Base-by-base conservation (phyloP, 92 coral and sea anemone genomes). In the Actinostola sp. region DNA sequence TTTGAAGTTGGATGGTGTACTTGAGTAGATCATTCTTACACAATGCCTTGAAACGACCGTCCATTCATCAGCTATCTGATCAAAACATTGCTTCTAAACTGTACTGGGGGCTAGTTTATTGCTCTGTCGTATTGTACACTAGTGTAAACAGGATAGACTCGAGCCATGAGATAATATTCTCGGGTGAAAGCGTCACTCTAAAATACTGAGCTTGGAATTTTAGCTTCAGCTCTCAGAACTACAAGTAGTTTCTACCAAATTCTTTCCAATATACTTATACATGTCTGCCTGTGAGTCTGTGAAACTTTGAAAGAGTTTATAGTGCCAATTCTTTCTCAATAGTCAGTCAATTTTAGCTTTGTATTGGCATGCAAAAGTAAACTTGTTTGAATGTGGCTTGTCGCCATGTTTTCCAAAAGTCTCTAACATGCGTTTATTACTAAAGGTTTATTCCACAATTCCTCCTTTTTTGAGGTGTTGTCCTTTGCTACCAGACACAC, bases 61-160 rank as follows among this genome's bases (percentile, higher is more conserved):
- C 72, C 84, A 63, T 77, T 78, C 89, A 63, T 65, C 71, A 27
- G 38, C 68, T 64, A 44, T 75, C 17, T 33, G 54, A 52, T 38
- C 62, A 50, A 8, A 16, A 27, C 16, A 48, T 16, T 68, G 46
- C 62, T 68, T 51, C 39, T 68, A 20, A 34, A 51, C 62, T 50
- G 21, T 55, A 68, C 74, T 68, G 58, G 45, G 51, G 29, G 45
- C 46, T 68, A 35, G 12, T 19, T 27, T 19, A 33, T 32, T 52
- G 25, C 42, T 68, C 59, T 24, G 15, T 32, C 26, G 30, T 33
- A 4, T 51, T 23, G 3, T 68, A 32, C 16, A 17, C 41, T 24
- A 8, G 25, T 51, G 29, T 51, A 68, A 67, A 51, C 61, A 38
- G 50, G 30, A 56, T 20, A 31, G 74, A 68, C 8, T 33, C 11